phyloP scores from a whole-genome alignment of 2,888 invertebrate genomes.

The Pelosia muscerda region DNA sequence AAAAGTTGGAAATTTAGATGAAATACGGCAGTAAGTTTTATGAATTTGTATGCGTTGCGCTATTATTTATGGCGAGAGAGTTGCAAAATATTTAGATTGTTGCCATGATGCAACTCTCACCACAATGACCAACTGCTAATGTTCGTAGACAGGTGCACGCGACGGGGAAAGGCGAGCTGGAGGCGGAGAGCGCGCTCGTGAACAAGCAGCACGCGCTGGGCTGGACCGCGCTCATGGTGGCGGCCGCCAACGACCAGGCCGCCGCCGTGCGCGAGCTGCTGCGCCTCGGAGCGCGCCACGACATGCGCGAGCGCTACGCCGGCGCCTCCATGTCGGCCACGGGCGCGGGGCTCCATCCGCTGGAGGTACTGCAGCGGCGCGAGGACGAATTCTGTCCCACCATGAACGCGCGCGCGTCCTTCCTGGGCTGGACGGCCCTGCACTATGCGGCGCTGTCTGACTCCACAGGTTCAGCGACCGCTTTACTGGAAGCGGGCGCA shows the following conservation, averaged over 20 bases:
- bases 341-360: constrained; percentile 89
- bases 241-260: constrained; percentile 91
- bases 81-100: background rate
- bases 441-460: constrained; percentile 95
- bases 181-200: constrained; percentile 81
- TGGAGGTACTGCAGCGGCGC: constrained; percentile 90
- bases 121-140: background rate
- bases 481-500: constrained; percentile 90
- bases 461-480: constrained; percentile 87
- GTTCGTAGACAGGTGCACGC: constrained; percentile 24
- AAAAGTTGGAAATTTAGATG: constrained; percentile 75
- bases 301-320: constrained; percentile 91
- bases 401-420: constrained; percentile 91
- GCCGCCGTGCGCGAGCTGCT: constrained; percentile 88
- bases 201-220: constrained; percentile 92
- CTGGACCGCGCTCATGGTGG: constrained; percentile 95
- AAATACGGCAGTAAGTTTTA: constrained; percentile 68
- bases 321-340: constrained; percentile 89
- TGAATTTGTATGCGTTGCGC: too few species aligned
- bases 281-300: constrained; percentile 92
- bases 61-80: background rate
- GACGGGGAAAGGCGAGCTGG: constrained; percentile 26
- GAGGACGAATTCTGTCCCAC: constrained; percentile 94
- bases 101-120: background rate
- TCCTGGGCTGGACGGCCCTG: constrained; percentile 94